These are phyloP conservation scores for Neodiprion fabricii DNA, from an alignment of 1,140 invertebrate species.

Conservation along the genomic window DNA sequence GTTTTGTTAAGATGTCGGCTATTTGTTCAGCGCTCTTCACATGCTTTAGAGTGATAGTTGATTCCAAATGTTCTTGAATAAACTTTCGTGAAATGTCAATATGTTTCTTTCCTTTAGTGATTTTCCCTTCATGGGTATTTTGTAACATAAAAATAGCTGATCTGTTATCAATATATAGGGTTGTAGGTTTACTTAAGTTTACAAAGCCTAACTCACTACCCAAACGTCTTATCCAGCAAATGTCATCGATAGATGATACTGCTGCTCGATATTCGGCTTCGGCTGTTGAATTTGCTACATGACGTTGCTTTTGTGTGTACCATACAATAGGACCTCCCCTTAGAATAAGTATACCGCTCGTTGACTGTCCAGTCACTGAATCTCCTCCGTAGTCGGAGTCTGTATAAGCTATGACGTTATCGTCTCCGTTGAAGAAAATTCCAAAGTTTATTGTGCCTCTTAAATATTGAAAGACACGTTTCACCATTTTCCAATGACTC, in stretches of 20 bases:
- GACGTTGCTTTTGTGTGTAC: constrained; percentile 31
- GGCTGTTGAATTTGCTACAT: constrained; percentile 34
- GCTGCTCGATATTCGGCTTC: constrained; percentile 37
- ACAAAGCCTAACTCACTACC: constrained; percentile 25
- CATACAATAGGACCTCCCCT: constrained; percentile 33
- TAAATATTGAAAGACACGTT: constrained; percentile 45
- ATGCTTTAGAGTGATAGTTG: constrained; percentile 15
- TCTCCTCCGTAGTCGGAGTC: constrained; percentile 34
- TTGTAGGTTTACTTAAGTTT: constrained; percentile 24
- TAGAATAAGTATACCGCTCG: constrained; percentile 31
- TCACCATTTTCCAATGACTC: constrained; percentile 41
- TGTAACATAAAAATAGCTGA: constrained; percentile 33
- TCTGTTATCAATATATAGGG: constrained; percentile 27
- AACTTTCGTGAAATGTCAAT: constrained; percentile 34
- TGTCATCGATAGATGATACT: constrained; percentile 29
- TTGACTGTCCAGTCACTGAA: constrained; percentile 22
- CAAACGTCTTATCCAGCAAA: constrained; percentile 26
- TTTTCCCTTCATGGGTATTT: constrained; percentile 32
- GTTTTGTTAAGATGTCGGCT: constrained; percentile 30
- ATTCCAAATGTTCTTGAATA: constrained; percentile 32
- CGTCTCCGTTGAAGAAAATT: constrained; percentile 31
- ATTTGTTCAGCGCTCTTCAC: constrained; percentile 22
- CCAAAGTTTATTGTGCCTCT: constrained; percentile 39
- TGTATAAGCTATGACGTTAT: constrained; percentile 25
- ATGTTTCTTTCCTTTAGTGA: constrained; percentile 33